Percentiles rank a stretch among this genome's conserved stretches.
phyloP scores from a whole-genome alignment of 2,797 vertebrate species.

The Cheirogaleus major region DNA sequence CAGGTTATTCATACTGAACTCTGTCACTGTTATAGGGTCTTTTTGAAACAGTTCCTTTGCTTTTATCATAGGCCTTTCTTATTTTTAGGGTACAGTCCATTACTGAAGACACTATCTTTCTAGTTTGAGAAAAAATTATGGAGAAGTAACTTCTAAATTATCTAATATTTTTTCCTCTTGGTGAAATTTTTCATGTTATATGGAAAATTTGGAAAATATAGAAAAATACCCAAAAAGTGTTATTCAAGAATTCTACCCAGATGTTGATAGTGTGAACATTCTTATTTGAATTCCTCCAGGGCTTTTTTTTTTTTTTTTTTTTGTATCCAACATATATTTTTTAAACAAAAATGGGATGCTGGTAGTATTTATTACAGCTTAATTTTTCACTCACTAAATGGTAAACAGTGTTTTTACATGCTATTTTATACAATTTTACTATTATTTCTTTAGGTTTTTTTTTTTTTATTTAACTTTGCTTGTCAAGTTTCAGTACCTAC shows the following conservation, averaged over 20 bases:
- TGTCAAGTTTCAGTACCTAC: neutral
- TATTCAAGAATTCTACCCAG: neutral
- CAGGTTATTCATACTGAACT: fast-evolving
- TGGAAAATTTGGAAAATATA: neutral
- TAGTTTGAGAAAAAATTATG: neutral
- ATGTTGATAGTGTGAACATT: neutral
- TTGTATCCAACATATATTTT: neutral
- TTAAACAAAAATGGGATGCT: neutral
- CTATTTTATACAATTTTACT: neutral
- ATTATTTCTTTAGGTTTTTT: neutral
- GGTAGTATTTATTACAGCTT: neutral
- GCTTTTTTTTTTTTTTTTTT: neutral
- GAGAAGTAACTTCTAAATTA: neutral
- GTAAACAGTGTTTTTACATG: neutral
- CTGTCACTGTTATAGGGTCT: fast-evolving
- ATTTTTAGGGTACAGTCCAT: neutral
- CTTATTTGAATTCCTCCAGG: neutral
- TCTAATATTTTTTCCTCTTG: neutral
- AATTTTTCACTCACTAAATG: neutral
- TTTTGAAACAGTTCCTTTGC: neutral
- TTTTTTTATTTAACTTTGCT: neutral
- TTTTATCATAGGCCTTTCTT: neutral
- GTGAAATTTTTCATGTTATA: neutral
- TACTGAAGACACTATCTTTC: neutral
- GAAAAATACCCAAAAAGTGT: neutral